Evolutionary conservation across 2,888 invertebrate genomes (phyloP).

Genomic region (Aethes cnicana): DNA sequence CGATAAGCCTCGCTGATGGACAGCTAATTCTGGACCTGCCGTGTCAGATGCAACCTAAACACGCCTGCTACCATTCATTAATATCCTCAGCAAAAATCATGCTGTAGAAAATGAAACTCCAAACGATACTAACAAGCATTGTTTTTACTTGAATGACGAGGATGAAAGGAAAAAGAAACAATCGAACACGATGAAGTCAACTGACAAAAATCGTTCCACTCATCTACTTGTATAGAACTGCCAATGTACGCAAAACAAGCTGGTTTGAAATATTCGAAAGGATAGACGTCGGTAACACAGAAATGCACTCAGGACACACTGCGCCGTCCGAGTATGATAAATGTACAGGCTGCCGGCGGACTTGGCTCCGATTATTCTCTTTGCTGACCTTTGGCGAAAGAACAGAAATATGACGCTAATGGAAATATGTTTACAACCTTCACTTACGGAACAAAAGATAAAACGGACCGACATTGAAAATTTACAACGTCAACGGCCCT

Average conservation of each 20-base stretch:
- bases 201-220: slow-evolving; percentile 12
- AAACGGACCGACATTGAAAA: neutral
- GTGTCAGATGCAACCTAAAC: slow-evolving; percentile 15
- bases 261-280: slow-evolving; percentile 27
- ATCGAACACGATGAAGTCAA: neutral
- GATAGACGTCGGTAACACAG: slow-evolving; percentile 58
- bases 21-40: slow-evolving; percentile 37
- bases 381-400: slow-evolving; percentile 46
- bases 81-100: too few species aligned
- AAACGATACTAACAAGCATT: too few species aligned
- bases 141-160: too few species aligned
- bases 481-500: neutral
- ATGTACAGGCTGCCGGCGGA: slow-evolving; percentile 53
- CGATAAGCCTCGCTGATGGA: slow-evolving; percentile 47
- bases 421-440: slow-evolving; percentile 57
- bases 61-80: slow-evolving; percentile 15
- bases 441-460: too few species aligned
- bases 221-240: slow-evolving; percentile 46
- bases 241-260: slow-evolving; percentile 67
- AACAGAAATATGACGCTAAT: slow-evolving; percentile 66
- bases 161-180: neutral
- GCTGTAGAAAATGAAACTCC: too few species aligned
- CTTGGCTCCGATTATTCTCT: slow-evolving; percentile 61
- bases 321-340: slow-evolving; percentile 69
- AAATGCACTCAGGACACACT: slow-evolving; percentile 69